Evolutionary conservation across 1,140 invertebrate genomes (phyloP).

Genomic region (Aleiodes sp.): DNA sequence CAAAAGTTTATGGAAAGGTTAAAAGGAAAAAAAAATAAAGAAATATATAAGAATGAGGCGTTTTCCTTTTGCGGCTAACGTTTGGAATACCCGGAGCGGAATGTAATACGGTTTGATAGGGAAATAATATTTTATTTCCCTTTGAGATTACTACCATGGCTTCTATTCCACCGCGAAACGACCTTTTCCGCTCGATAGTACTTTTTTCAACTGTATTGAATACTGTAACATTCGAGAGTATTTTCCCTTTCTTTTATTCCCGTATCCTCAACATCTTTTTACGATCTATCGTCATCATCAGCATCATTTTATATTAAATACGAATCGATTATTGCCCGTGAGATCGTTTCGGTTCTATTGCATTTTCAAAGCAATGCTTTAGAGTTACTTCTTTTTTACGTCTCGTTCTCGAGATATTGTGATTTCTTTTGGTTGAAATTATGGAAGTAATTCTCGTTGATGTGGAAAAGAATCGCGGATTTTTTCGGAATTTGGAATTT

Average conservation of each 20-base stretch:
- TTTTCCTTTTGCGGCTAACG: not conserved
- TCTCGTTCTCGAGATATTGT: not conserved
- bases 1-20: constrained; percentile 59
- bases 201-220: not conserved
- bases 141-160: constrained; percentile 43
- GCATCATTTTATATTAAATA: constrained; percentile 3
- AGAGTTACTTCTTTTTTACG: not conserved
- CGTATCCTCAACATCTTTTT: not conserved
- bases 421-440: no score
- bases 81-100: constrained; percentile 43
- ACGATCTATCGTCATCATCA: not conserved
- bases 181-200: constrained; percentile 25
- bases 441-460: no score
- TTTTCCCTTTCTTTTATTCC: not conserved
- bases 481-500: no score
- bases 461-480: no score
- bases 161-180: constrained; percentile 45
- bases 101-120: constrained; percentile 59
- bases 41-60: constrained; percentile 28
- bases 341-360: not conserved
- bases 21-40: constrained; percentile 33
- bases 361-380: not conserved
- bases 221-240: not conserved
- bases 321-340: constrained; percentile 2
- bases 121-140: constrained; percentile 62